Base-by-base conservation (phyloP, 2,888 invertebrate species). In the Drosophila neonasuta region DNA sequence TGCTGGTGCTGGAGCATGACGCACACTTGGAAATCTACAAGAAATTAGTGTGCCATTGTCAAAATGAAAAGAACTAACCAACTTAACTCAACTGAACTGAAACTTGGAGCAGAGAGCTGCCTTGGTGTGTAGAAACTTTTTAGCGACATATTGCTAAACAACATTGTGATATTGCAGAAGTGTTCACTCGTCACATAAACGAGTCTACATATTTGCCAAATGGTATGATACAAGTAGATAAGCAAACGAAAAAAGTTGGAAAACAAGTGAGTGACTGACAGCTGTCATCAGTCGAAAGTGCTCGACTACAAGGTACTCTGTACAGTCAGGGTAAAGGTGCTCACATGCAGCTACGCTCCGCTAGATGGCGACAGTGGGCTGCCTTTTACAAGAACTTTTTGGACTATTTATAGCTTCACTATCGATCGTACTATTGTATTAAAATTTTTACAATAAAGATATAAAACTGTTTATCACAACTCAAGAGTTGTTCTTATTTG, bases 131-230 rank as follows among this genome's bases (percentile, higher is more conserved):
- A 65, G 61, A 70, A 70, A 69, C 70, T 75, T 71, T 82, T 87
- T 88, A 86, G 88, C 87, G 77, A 75, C 77, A 72, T 71, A 73
- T 72, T 80, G 87, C 80, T 85, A 86, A 88, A 80, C 88, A 88
- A 80, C 88, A 88, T 84, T 61, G 86, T 87, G 87, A 86, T 81
- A 68, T 58, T 66, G 70, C 70, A 60, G 20, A 68, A 71, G 64
- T 68, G 71, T 58, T 36, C 17, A 64, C 11, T 36, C 50, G 13
- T 13, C 39, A n/a, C 36, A 39, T 44, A 17, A 15, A 44, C 42
- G 10, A 15, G 4, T 4, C 9, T 44, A 44, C 15, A 34, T 30
- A 57, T 48, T 57, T 57, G 57, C 57, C 48, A 46, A 32, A 56
- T 45, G 55, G 36, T 56, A 44, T 54, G 55, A 56, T 66, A 46